Evolutionary conservation across 2,888 invertebrate genomes (phyloP).

Genomic region (Lasioglossum marginatum): DNA sequence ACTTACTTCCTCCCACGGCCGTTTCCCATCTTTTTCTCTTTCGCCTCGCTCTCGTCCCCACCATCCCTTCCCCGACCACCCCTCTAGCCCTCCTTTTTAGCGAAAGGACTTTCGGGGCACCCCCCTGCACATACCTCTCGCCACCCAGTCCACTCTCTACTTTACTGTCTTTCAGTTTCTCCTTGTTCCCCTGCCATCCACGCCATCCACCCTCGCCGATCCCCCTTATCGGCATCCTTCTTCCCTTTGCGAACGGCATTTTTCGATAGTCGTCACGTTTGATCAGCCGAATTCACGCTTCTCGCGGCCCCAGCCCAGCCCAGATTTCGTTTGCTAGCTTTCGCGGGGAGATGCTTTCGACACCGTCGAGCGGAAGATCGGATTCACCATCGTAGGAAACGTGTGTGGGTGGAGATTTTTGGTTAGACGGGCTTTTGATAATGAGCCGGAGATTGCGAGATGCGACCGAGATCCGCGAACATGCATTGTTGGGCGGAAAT

Average conservation of each 20-base stretch:
- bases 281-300: slow-evolving; percentile 73
- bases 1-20: slow-evolving; percentile 78
- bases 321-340: slow-evolving; percentile 60
- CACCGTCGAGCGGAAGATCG: slow-evolving; percentile 50
- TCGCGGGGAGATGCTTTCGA: slow-evolving; percentile 17
- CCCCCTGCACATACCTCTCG: slow-evolving; percentile 42
- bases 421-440: neutral
- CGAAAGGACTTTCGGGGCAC: slow-evolving; percentile 62
- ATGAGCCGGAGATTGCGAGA: neutral
- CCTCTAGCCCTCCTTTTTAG: slow-evolving; percentile 53
- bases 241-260: slow-evolving; percentile 51
- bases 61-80: slow-evolving; percentile 13
- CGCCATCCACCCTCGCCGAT: neutral
- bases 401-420: neutral
- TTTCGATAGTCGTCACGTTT: slow-evolving; percentile 71
- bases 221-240: slow-evolving; percentile 43
- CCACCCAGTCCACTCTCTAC: slow-evolving; percentile 25
- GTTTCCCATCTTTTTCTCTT: slow-evolving; percentile 61
- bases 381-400: slow-evolving; percentile 26
- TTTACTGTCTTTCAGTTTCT: slow-evolving; percentile 23
- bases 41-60: slow-evolving; percentile 28
- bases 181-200: slow-evolving; percentile 18
- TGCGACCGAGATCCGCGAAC: neutral
- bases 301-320: slow-evolving; percentile 50
- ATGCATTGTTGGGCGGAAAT: neutral